These are phyloP conservation scores for Eolophus roseicapilla DNA, from an alignment of 2,113 vertebrate species.

Conservation along the genomic window DNA sequence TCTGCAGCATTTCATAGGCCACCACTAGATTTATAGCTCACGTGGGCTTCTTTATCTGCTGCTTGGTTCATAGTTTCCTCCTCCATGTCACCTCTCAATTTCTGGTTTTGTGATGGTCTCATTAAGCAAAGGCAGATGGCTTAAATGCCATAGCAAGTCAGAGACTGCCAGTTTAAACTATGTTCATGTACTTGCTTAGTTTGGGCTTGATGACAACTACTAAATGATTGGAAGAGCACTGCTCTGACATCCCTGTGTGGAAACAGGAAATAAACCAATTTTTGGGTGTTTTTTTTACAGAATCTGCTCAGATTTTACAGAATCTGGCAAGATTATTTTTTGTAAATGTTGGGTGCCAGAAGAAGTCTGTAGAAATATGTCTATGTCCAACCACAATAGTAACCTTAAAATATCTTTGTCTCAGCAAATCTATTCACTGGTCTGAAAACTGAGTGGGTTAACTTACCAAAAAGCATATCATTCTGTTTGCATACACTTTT, in stretches of 20 bases:
- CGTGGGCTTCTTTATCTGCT: neutral
- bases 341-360: neutral
- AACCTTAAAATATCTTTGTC: neutral
- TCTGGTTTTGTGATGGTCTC: neutral
- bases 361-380: neutral
- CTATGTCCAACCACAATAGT: neutral
- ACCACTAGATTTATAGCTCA: neutral
- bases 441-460: neutral
- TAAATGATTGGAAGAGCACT: neutral
- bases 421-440: neutral
- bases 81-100: neutral
- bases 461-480: neutral
- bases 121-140: fast-evolving
- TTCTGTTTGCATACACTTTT: neutral
- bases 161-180: neutral
- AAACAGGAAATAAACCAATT: neutral
- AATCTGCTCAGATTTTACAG: neutral
- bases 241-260: neutral
- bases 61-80: neutral
- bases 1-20: neutral
- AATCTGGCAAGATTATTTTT: neutral
- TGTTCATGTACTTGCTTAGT: neutral
- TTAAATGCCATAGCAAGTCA: neutral
- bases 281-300: neutral
- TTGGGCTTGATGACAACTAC: neutral